These are phyloP conservation scores for Hassar affinis DNA, from an alignment of 2,113 vertebrate genomes.

Conservation along the genomic window DNA sequence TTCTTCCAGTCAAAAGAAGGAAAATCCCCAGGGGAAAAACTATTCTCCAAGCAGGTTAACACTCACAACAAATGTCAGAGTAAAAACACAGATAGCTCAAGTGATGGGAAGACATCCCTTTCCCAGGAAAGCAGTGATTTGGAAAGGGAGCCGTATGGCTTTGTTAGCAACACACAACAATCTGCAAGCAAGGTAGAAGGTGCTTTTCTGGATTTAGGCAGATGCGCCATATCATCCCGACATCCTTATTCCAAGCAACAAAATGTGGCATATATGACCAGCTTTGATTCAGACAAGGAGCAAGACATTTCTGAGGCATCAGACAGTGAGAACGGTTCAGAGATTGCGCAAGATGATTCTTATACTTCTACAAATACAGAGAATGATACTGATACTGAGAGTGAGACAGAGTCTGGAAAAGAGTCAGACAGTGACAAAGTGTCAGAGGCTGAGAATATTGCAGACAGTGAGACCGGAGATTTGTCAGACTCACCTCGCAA, in stretches of 20 bases:
- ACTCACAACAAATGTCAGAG: conserved; percentile 55
- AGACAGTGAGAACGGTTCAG: conserved; percentile 63
- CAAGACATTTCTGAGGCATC: conserved; percentile 76
- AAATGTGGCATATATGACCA: conserved; percentile 71
- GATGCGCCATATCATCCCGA: conserved; percentile 50
- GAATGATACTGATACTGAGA: conserved; percentile 59
- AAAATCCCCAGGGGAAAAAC: conserved; percentile 60
- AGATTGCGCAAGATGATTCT: conserved; percentile 54
- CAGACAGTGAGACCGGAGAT: conserved; percentile 50
- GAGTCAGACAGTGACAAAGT: conserved; percentile 28
- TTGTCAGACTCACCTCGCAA: conserved; percentile 52
- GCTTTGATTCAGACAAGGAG: conserved; percentile 75
- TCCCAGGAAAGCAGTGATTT: conserved; percentile 48
- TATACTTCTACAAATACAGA: too few species aligned
- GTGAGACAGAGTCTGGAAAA: conserved; percentile 57
- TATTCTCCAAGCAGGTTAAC: conserved; percentile 68
- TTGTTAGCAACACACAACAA: conserved; percentile 56
- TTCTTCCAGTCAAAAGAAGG: conserved; percentile 77
- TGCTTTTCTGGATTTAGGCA: conserved; percentile 42
- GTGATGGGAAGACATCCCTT: conserved; percentile 53
- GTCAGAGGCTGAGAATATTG: conserved; percentile 46
- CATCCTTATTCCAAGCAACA: conserved; percentile 51
- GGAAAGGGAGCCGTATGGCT: conserved; percentile 63
- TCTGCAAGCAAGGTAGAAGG: conserved; percentile 58
- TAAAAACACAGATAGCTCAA: conserved; percentile 49